Evolutionary conservation across 2,888 invertebrate species (phyloP), one percentile per base, ranked within the genome.

Genomic region (Melanchra persicariae): DNA sequence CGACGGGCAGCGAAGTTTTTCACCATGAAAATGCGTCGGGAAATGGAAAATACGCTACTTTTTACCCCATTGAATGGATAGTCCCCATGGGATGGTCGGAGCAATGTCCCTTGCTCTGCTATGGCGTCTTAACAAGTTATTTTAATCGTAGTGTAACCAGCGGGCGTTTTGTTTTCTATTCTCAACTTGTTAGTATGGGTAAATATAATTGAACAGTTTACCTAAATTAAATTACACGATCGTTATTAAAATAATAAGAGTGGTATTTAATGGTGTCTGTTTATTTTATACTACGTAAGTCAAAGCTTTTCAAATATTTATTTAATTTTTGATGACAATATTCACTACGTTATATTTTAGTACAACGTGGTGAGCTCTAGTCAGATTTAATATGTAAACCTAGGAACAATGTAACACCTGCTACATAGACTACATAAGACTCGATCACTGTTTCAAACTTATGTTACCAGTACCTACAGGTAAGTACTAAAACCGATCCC

Each of bases 11-110:
- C 43, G 47, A 67, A 64, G 7, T 70, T 77, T 70, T 78, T 34
- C 22, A 58, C 54, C 58, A 65, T 62, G 43, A n/a, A 63, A 49
- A 62, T 30, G 30, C 40, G 57, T 40, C n/a, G 45, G 19, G 24
- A 43, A 52, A 64, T 37, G 61, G 43, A 57, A 80, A 63, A 60
- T 65, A 59, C 54, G 67, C 49, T 45, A 64, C 77, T 66, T 71
- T 81, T 78, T 71, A 68, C 63, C 43, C 65, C 70, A 66, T 70
- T 82, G 70, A 74, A 82, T 71, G 66, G 68, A 74, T 66, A 43
- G 79, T 58, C 51, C 82, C 75, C 75, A 61, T 66, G 77, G 79
- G 77, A 77, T 40, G 37, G 30, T 30, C 57, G 10, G 1, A 52
- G 59, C 54, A 63, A 74, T 70, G 64, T 67, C 26, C 57, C 52